Base-by-base conservation (phyloP, 2,113 vertebrate species). In the Misgurnus anguillicaudatus region DNA sequence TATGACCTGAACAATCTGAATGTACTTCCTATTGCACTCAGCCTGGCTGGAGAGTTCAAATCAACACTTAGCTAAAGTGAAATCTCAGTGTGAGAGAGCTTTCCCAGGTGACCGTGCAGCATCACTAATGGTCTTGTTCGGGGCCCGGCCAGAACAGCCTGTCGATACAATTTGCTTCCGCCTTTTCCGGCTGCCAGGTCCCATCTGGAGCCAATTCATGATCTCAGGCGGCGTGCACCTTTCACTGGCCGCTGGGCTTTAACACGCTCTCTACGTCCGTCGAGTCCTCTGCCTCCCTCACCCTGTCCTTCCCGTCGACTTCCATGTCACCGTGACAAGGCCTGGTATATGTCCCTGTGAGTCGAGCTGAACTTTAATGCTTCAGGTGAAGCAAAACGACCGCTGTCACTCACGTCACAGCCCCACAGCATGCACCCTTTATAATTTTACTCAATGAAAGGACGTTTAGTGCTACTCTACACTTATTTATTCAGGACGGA, bases 91-190 rank as follows among this genome's bases (percentile, higher is more conserved):
- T 90, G 89, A 91, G 83, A 85, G 83, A 69, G 80, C 78, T 82
- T 81, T 90, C 90, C 88, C 80, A 83, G 78, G 88, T 89, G 89
- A 87, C 82, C 87, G 53, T 3, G 0, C 84, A 87, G 90, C 89
- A 91, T 89, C 89, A 88, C 91, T 93, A 94, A 94, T 94, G 92
- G 90, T 87, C 87, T 92, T 88, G 86, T 89, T 90, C 88, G 83
- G 88, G 86, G 90, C 89, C 89, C 86, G 89, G 87, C 88, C 85
- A 90, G 87, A 88, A 86, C 80, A 79, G 88, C 85, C 89, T 94
- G 94, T 93, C 94, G 86, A 92, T 94, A 93, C 88, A 91, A 94
- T 94, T 95, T 90, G 88, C 87, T 91, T 94, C 89, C 84, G 89
- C 91, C 90, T 93, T 91, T 92, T 87, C 89, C 91, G 87, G 92